These are phyloP conservation scores for Nebria salina DNA, from an alignment of 2,888 invertebrate genomes.

Conservation along the genomic window DNA sequence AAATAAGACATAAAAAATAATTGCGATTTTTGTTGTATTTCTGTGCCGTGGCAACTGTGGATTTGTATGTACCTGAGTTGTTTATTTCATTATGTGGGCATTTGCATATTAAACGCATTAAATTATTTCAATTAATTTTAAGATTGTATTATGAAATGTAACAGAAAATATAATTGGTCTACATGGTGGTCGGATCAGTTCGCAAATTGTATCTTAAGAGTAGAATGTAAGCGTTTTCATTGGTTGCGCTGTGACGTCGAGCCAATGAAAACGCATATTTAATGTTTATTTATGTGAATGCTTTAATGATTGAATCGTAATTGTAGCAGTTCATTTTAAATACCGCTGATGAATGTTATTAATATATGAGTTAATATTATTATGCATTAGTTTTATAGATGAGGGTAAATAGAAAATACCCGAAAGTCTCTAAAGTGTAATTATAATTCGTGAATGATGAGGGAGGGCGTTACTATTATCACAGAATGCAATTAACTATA, in stretches of 20 bases:
- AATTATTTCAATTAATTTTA: neutral
- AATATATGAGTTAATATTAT: neutral
- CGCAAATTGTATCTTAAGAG: too few relatives aligned
- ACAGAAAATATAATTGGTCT: neutral
- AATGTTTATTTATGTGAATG: neutral
- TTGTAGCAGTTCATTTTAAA: neutral
- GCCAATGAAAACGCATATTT: too few relatives aligned
- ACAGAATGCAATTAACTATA: neutral
- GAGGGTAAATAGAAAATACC: neutral
- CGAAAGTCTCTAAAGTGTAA: neutral
- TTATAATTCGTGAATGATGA: neutral
- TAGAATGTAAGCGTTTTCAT: too few relatives aligned
- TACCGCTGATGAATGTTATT: neutral
- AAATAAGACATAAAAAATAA: neutral
- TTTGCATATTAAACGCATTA: neutral
- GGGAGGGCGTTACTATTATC: neutral
- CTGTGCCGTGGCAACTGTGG: neutral
- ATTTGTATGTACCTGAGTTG: neutral
- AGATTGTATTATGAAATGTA: neutral
- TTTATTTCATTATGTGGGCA: slow-evolving; percentile 4
- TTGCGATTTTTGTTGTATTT: slow-evolving; percentile 5
- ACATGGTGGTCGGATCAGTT: too few relatives aligned
- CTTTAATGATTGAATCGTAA: neutral
- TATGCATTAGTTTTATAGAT: neutral
- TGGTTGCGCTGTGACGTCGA: too few relatives aligned